Base-by-base conservation (phyloP, 2,113 vertebrate species). In the Zeus faber region DNA sequence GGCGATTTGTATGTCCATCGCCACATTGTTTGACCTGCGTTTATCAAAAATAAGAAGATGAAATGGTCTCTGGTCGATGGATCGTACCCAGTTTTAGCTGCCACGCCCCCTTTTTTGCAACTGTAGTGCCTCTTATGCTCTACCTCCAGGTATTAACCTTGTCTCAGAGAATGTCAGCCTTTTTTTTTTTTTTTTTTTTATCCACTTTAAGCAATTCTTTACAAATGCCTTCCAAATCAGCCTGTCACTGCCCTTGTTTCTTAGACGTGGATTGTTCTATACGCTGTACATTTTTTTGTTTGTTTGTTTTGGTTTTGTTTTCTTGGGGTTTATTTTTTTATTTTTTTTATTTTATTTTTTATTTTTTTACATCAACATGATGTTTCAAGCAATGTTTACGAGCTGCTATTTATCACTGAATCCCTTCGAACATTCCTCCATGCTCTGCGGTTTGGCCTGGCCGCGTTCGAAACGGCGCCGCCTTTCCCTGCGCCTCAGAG, bases 341-440 rank as follows among this genome's bases (percentile, higher is more conserved):
- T 33, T 39, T 59, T n/a, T 84, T 76, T 54, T 73, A 54, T 64
- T 68, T 44, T 82, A 70, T 81, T 79, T 82, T 80, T 83, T 78
- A 76, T 77, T 82, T 79, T 73, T 80, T 78, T 68, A 66, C 76
- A 76, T 67, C 62, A 74, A 77, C 78, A 75, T 58, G 62, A 70
- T 49, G 23, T 49, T 29, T 76, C 87, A 89, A 88, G 86, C 80
- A 87, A 85, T 85, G 83, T 87, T 87, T 83, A 82, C 79, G 73
- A 65, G 86, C 87, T 89, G 89, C 88, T 90, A 87, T 87, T 86
- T 81, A 80, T 83, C 70, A 79, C 66, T 76, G 51, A n/a, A 72
- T 76, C 64, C 67, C 58, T 74, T 64, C 65, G 58, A 83, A 83
- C 85, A 83, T 85, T 87, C 81, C 84, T 65, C 49, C 49, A 45